Conservation (phyloP, 2,113 vertebrate species). For the Geothlypis trichas region DNA sequence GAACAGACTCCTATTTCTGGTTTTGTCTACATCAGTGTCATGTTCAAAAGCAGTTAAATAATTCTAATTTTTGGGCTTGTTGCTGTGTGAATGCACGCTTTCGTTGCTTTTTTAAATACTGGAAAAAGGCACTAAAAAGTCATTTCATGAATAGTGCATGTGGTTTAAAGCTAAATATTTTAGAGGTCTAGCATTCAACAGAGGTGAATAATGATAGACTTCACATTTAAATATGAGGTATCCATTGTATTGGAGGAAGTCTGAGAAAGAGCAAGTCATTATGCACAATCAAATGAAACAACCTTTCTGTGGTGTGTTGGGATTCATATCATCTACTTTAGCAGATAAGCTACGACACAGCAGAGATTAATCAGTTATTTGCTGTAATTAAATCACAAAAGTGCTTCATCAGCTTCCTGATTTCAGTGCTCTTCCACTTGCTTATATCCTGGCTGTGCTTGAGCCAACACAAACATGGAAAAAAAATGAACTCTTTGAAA, state of each 20-base stretch:
- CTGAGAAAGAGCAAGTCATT: constrained; percentile 48
- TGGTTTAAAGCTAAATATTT: constrained; percentile 31
- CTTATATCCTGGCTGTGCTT: neutral
- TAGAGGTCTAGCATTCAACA: constrained; percentile 12
- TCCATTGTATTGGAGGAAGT: constrained; percentile 21
- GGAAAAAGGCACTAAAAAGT: neutral
- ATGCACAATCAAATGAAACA: constrained; percentile 36
- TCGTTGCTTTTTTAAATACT: neutral
- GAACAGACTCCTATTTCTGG: constrained; percentile 36
- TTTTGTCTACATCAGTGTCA: constrained; percentile 47
- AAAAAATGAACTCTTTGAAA: constrained; percentile 45
- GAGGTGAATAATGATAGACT: constrained; percentile 22
- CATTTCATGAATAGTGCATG: neutral
- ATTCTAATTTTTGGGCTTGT: constrained; percentile 32
- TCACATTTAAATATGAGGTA: constrained; percentile 12
- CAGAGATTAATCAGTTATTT: constrained; percentile 60
- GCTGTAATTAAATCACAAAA: constrained; percentile 24
- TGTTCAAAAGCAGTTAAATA: constrained; percentile 37
- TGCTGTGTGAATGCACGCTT: constrained; percentile 38
- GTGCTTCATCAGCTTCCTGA: neutral
- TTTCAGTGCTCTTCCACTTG: neutral
- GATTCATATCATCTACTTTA: constrained; percentile 24
- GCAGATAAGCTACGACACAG: constrained; percentile 37
- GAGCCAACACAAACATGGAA: neutral
- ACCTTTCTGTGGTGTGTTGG: neutral